Conservation (phyloP, 2,113 vertebrate genomes). For the Pangasianodon gigas region DNA sequence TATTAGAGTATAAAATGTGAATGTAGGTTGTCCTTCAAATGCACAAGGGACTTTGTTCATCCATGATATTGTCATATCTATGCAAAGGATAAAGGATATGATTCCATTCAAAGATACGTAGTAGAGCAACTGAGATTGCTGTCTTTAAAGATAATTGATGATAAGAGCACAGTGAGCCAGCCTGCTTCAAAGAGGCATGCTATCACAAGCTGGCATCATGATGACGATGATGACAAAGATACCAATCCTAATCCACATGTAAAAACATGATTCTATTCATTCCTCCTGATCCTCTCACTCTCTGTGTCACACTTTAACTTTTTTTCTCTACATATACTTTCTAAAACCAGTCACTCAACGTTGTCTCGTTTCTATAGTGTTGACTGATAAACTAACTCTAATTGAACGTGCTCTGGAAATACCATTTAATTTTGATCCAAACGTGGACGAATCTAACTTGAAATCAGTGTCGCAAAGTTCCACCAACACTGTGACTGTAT, state of each 20-base stretch:
- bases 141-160: slow-evolving; percentile 69
- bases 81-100: slow-evolving; percentile 68
- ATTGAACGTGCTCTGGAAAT: background rate
- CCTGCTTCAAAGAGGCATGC: slow-evolving; percentile 65
- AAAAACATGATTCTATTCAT: slow-evolving; percentile 66
- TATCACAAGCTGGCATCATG: slow-evolving; percentile 64
- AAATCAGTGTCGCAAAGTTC: background rate
- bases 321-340: background rate
- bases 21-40: slow-evolving; percentile 11
- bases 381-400: background rate
- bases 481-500: background rate
- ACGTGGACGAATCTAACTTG: background rate
- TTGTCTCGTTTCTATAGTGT: background rate
- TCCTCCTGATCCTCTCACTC: slow-evolving; percentile 34
- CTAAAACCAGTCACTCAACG: slow-evolving; percentile 21
- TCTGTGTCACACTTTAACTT: slow-evolving; percentile 24
- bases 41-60: slow-evolving; percentile 19
- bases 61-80: slow-evolving; percentile 53
- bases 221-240: slow-evolving; percentile 65
- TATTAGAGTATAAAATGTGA: background rate
- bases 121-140: slow-evolving; percentile 61
- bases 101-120: slow-evolving; percentile 65
- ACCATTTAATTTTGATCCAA: slow-evolving; percentile 5
- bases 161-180: slow-evolving; percentile 68
- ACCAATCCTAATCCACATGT: slow-evolving; percentile 72